Percentiles rank a stretch among this genome's conserved stretches.
Evolutionary conservation across 2,113 vertebrate genomes (phyloP).

Genomic region (Epinephelus fuscoguttatus): DNA sequence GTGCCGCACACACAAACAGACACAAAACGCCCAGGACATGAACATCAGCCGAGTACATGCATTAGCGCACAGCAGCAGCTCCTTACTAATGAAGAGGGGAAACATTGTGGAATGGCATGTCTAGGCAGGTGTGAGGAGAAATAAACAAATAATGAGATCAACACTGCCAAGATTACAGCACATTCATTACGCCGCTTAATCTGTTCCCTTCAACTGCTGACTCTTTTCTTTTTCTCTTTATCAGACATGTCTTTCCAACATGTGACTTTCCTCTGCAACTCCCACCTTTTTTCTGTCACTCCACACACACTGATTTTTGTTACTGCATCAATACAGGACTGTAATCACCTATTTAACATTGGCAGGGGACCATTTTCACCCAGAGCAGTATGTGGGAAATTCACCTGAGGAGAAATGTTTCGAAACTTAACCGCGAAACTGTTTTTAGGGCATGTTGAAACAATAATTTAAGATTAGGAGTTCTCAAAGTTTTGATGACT

Average conservation of each 20-base stretch:
- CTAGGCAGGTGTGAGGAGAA: slow-evolving; percentile 74
- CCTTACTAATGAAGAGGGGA: slow-evolving; percentile 73
- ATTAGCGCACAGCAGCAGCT: slow-evolving; percentile 78
- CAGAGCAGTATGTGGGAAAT: too few species aligned
- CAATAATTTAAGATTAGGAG: too few species aligned
- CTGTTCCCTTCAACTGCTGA: slow-evolving; percentile 49
- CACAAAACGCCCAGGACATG: slow-evolving; percentile 58
- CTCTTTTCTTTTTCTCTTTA: slow-evolving; percentile 37
- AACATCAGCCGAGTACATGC: slow-evolving; percentile 70
- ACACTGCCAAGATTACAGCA: slow-evolving; percentile 67
- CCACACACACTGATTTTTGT: not conserved
- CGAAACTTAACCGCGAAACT: too few species aligned
- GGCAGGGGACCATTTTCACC: too few species aligned
- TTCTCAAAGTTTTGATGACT: too few species aligned
- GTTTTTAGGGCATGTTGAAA: too few species aligned
- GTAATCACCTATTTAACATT: too few species aligned
- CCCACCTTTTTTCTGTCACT: not conserved
- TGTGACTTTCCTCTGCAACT: slow-evolving; percentile 2
- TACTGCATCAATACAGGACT: not conserved
- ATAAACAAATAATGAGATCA: slow-evolving; percentile 76
- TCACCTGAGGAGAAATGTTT: too few species aligned
- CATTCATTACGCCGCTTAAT: slow-evolving; percentile 70
- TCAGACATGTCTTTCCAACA: slow-evolving; percentile 10
- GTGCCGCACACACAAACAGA: slow-evolving; percentile 40
- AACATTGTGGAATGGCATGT: slow-evolving; percentile 68